Percentiles rank a stretch among this genome's conserved stretches.
These are phyloP conservation scores for Gymnogyps californianus DNA, from an alignment of 2,113 vertebrate genomes.

Conservation along the genomic window DNA sequence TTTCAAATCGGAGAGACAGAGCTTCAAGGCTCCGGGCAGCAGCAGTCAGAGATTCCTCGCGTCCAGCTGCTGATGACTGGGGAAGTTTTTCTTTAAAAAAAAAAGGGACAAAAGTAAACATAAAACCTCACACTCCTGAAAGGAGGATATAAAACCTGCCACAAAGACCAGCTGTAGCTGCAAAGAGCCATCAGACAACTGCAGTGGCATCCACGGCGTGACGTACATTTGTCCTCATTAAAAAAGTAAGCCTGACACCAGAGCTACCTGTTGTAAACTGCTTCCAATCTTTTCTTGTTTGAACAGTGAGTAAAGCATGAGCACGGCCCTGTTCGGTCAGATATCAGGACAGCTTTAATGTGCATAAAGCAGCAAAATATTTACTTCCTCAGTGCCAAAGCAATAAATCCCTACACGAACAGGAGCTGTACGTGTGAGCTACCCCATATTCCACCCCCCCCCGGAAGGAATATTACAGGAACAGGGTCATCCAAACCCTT, in stretches of 20 bases:
- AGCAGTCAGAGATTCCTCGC: fast-evolving
- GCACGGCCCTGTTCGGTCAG: background rate
- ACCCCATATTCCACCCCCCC: too few relatives aligned
- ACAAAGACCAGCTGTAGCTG: background rate
- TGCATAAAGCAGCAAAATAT: background rate
- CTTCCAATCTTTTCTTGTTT: background rate
- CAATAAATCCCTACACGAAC: background rate
- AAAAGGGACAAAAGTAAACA: background rate
- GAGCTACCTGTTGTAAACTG: background rate
- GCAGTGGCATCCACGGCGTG: fast-evolving
- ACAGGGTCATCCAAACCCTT: fast-evolving
- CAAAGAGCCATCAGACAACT: fast-evolving
- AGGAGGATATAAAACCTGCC: background rate
- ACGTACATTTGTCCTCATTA: fast-evolving
- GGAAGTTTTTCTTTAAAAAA: background rate
- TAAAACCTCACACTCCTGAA: fast-evolving
- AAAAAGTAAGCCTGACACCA: background rate
- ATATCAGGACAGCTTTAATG: background rate
- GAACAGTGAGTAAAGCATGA: background rate
- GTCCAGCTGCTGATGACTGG: background rate
- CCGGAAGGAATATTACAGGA: fast-evolving
- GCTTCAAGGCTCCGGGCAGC: background rate
- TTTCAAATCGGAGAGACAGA: fast-evolving
- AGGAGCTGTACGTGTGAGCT: fast-evolving
- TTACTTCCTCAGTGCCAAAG: background rate